Conservation (phyloP, 2,888 invertebrate species). For the Hyposoter didymator region DNA sequence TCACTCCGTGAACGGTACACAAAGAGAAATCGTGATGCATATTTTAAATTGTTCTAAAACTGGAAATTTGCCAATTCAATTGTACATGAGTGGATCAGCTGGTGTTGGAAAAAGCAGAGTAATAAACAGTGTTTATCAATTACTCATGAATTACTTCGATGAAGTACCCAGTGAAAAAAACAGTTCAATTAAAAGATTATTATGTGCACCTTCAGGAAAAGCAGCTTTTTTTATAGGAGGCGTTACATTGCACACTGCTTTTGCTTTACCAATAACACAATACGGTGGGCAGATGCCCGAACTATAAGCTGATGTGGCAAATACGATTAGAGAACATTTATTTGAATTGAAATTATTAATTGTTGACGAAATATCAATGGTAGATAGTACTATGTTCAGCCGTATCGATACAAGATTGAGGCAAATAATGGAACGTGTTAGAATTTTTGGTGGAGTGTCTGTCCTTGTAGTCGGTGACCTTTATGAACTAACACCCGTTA, state of each 20-base stretch:
- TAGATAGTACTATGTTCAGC: constrained; percentile 71
- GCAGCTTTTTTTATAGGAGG: constrained; percentile 73
- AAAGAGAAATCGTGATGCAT: constrained; percentile 66
- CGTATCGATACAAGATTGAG: constrained; percentile 74
- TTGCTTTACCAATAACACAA: constrained; percentile 67
- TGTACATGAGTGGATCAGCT: constrained; percentile 73
- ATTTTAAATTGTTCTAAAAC: constrained; percentile 63
- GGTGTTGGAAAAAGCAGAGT: constrained; percentile 76
- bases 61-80: constrained; percentile 62
- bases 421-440: constrained; percentile 74
- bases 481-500: constrained; percentile 77
- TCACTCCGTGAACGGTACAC: constrained; percentile 61
- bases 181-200: constrained; percentile 68
- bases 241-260: constrained; percentile 73
- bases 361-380: constrained; percentile 80
- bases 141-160: constrained; percentile 67
- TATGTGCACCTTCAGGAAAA: constrained; percentile 72
- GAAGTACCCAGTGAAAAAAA: constrained; percentile 62
- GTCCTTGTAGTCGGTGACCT: constrained; percentile 79
- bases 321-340: constrained; percentile 69
- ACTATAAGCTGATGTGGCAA: constrained; percentile 58
- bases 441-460: constrained; percentile 77
- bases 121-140: constrained; percentile 73
- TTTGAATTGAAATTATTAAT: constrained; percentile 72
- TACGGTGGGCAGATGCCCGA: constrained; percentile 48